phyloP scores from a whole-genome alignment of 2,888 invertebrate species.

The Mycalesis mineus region DNA sequence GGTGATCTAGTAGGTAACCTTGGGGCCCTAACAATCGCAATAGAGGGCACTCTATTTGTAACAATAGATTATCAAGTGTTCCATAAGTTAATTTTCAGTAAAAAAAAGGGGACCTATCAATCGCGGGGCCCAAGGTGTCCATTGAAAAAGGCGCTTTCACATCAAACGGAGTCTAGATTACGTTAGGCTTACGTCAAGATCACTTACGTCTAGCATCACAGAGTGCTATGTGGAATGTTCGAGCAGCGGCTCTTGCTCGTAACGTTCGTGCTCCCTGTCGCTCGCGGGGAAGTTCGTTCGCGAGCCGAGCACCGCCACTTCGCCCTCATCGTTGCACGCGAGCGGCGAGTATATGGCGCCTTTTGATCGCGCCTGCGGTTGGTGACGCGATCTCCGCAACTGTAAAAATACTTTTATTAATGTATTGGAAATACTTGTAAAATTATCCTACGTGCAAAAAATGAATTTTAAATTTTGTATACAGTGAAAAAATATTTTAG shows the following conservation, averaged over 20 bases:
- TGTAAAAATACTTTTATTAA: constrained; percentile 9
- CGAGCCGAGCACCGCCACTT: constrained; percentile 49
- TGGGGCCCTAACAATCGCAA: no score
- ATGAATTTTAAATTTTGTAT: no score
- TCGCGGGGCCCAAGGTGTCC: no score
- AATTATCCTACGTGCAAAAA: no score
- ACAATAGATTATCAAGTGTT: no score
- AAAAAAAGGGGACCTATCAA: no score
- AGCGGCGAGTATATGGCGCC: constrained; percentile 55
- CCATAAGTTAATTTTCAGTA: no score
- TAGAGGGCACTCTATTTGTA: no score
- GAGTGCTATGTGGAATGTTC: constrained; percentile 67
- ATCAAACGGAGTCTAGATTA: constrained; percentile 1
- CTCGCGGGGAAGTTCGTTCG: constrained; percentile 40
- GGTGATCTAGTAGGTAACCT: no score
- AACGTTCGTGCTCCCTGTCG: constrained; percentile 33
- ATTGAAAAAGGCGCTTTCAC: background rate
- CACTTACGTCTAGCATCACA: constrained; percentile 58
- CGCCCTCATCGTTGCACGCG: constrained; percentile 59
- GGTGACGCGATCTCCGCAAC: constrained; percentile 28
- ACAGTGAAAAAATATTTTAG: no score
- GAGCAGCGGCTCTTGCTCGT: constrained; percentile 56
- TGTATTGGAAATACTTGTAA: background rate
- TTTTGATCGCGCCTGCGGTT: constrained; percentile 28
- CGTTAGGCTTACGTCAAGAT: constrained; percentile 20